These are phyloP conservation scores for Notospermus geniculatus DNA, from an alignment of 1,140 invertebrate species.

Conservation along the genomic window DNA sequence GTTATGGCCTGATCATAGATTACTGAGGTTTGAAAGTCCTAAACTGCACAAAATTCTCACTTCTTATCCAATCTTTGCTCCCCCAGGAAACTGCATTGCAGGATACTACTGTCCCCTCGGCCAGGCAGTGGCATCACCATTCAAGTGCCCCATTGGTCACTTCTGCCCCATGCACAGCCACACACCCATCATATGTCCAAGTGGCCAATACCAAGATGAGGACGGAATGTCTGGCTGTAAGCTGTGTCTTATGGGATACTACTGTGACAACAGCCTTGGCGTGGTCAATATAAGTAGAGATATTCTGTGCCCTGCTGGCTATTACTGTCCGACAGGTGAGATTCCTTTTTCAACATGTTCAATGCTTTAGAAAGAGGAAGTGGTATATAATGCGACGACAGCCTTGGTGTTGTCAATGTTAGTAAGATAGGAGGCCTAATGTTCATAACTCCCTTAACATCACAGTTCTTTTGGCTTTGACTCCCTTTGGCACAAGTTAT, in stretches of 20 bases:
- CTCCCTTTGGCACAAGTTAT: too few species aligned
- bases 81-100: constrained; percentile 41
- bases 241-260: constrained; percentile 44
- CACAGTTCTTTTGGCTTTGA: too few species aligned
- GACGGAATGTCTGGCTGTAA: constrained; percentile 37
- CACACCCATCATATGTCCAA: constrained; percentile 44
- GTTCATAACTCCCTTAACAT: too few species aligned
- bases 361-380: too few species aligned
- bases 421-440: too few species aligned
- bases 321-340: constrained; percentile 47
- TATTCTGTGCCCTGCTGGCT: constrained; percentile 46
- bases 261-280: constrained; percentile 48
- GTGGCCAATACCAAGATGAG: constrained; percentile 43
- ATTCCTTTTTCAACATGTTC: too few species aligned
- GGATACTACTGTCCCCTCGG: constrained; percentile 48
- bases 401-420: constrained; percentile 40
- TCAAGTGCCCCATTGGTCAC: constrained; percentile 40
- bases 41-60: too few species aligned
- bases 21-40: too few species aligned
- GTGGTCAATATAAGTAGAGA: constrained; percentile 43
- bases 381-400: constrained; percentile 53
- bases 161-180: constrained; percentile 38
- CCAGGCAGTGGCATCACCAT: constrained; percentile 29
- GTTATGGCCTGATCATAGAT: too few species aligned
- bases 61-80: constrained; percentile 6